Conservation (phyloP, 1,140 invertebrate species). For the Megalopta genalis region DNA sequence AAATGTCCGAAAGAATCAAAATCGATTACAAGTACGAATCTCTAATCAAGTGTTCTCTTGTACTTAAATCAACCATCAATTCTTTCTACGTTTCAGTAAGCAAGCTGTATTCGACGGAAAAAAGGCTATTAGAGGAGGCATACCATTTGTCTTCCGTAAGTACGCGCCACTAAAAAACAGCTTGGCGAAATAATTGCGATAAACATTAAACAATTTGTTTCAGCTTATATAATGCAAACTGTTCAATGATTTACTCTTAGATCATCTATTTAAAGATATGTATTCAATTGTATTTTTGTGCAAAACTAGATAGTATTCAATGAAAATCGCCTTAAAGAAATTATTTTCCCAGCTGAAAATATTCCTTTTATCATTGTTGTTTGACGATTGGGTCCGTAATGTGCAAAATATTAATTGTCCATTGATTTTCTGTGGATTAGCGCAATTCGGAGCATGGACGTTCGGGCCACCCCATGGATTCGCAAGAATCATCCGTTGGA, state of each 20-base stretch:
- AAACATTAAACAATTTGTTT: neutral
- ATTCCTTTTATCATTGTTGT: no score
- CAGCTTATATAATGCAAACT: neutral
- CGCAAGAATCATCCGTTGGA: conserved; percentile 94
- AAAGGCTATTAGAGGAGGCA: conserved; percentile 95
- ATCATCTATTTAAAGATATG: no score
- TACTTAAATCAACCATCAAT: neutral
- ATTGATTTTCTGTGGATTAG: conserved; percentile 79
- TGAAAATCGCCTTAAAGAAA: no score
- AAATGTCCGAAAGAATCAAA: no score
- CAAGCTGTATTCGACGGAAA: conserved; percentile 97
- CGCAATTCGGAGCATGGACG: conserved; percentile 96
- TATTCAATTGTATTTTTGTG: no score
- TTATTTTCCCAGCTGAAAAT: no score
- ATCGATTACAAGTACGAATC: no score
- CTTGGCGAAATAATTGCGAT: neutral
- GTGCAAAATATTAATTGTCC: neutral
- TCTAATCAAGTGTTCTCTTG: no score
- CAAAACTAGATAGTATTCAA: no score
- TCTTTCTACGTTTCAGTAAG: conserved; percentile 87
- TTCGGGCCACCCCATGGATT: conserved; percentile 97
- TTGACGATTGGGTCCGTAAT: no score
- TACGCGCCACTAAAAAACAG: conserved; percentile 67
- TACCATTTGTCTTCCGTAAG: conserved; percentile 98
- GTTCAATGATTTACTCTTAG: no score